A percentile compares a stretch with the other conserved stretches of the same genome.
Evolutionary conservation across 2,888 invertebrate genomes (phyloP).

Genomic region (Thyatira batis): DNA sequence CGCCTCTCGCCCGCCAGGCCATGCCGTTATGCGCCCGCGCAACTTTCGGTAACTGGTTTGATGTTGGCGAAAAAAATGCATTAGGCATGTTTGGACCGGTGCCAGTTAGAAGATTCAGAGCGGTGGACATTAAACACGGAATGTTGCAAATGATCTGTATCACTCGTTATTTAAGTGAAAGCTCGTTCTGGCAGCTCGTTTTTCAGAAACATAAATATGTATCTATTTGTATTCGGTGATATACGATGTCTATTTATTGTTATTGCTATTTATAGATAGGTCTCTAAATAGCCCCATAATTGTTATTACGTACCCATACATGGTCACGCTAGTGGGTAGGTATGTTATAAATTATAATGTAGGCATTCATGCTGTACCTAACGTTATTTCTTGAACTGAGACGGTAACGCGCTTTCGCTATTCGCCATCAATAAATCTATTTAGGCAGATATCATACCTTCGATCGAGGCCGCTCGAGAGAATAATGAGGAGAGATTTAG

Average conservation of each 20-base stretch:
- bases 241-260: no score
- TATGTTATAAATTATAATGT: no score
- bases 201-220: neutral
- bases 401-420: slow-evolving; percentile 17
- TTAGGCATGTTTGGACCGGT: slow-evolving; percentile 44
- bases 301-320: no score
- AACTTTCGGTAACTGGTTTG: slow-evolving; percentile 69
- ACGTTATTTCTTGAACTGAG: slow-evolving; percentile 15
- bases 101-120: slow-evolving; percentile 41
- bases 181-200: slow-evolving; percentile 12
- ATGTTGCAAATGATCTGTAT: slow-evolving; percentile 36
- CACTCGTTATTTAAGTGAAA: slow-evolving; percentile 18
- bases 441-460: slow-evolving; percentile 2
- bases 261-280: no score
- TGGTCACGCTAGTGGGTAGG: no score
- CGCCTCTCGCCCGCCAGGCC: slow-evolving; percentile 51
- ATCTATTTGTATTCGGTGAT: neutral
- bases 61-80: slow-evolving; percentile 59
- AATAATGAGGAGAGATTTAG: neutral
- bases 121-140: slow-evolving; percentile 49
- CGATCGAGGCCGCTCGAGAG: slow-evolving; percentile 1
- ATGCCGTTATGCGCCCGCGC: slow-evolving; percentile 48
- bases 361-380: no score
- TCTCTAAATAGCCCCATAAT: no score
- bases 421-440: slow-evolving; percentile 3